Evolutionary conservation across 2,113 vertebrate genomes (phyloP), one percentile per base, ranked within the genome.

Genomic region (Himantopus leucocephalus): DNA sequence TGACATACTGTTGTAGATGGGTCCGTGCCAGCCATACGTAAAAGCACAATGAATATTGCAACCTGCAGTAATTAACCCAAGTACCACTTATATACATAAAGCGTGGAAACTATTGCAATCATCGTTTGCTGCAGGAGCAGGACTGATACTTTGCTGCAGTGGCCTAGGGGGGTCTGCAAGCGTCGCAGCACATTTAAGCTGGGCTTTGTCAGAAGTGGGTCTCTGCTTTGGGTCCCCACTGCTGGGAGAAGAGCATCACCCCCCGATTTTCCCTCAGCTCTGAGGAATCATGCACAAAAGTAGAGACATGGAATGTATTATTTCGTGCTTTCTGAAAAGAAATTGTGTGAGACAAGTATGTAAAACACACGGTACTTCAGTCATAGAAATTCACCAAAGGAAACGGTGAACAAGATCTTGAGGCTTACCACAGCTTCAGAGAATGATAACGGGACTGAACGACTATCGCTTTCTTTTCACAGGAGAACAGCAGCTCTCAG

Each of bases 341-440:
- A 90, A 83, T 32, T 16, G 22, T 22, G 26, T 47, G 37, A 85
- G 82, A 37, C 63, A 22, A 85, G 37, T 43, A 73, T 37, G 50
- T 86, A 94, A 93, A 97, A 83, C 78, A 83, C 58, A 80, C 27
- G 22, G 78, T 16, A 41, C 50, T 95, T 70, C 78, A 83, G 45
- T 35, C 50, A 70, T 2, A 70, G 85, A 63, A 91, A 88, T 92
- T 35, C 82, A 74, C 75, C 52, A 63, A 95, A 94, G 64, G 48
- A 91, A 94, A 64, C 1, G 0, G 29, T 39, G 74, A 95, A 94
- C 5, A 3, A 59, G 68, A 80, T 78, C 75, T 88, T 77, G 34
- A 81, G 83, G 86, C 64, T 95, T 89, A 67, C 41, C 47, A n/a
- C 1, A 1, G 83, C 86, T 90, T 72, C 60, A 5, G 10, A 27